phyloP scores from a whole-genome alignment of 2,888 invertebrate species.

The Drosophila quinaria region DNA sequence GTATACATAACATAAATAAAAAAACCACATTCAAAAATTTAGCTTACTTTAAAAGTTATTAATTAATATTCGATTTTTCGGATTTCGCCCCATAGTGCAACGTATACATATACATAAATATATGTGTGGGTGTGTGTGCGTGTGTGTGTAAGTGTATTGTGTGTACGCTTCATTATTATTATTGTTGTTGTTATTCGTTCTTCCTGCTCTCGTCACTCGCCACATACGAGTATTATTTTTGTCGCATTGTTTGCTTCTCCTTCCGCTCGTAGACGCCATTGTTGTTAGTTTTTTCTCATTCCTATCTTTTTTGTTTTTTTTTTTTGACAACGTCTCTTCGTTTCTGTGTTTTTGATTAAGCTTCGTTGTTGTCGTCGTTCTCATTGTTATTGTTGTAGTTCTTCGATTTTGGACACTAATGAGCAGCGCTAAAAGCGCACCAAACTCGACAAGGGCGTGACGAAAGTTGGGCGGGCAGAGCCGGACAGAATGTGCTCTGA shows the following conservation, averaged over 20 bases:
- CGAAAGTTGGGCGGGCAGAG: constrained; percentile 41
- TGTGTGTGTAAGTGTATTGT: constrained; percentile 39
- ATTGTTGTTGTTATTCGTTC: constrained; percentile 59
- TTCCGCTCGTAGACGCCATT: constrained; percentile 69
- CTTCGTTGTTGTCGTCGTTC: constrained; percentile 46
- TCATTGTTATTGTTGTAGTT: constrained; percentile 53
- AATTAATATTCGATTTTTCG: too few species aligned
- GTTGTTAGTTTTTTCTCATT: constrained; percentile 55
- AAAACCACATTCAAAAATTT: too few species aligned
- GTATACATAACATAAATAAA: too few species aligned
- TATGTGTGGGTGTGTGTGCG: constrained; percentile 16
- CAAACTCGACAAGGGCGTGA: constrained; percentile 75
- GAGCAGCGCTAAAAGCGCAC: constrained; percentile 70
- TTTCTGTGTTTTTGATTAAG: constrained; percentile 69
- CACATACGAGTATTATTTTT: constrained; percentile 66
- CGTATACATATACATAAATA: too few species aligned
- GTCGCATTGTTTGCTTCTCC: constrained; percentile 75
- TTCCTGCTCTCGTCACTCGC: constrained; percentile 46
- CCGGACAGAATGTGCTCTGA: constrained; percentile 14
- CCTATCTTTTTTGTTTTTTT: constrained; percentile 40
- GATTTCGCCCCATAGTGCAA: too few species aligned
- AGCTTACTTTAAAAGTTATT: too few species aligned
- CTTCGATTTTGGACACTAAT: constrained; percentile 78
- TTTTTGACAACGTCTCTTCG: constrained; percentile 56
- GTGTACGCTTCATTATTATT: constrained; percentile 47